Evolutionary conservation across 2,113 vertebrate genomes (phyloP).

Genomic region (Tachysurus vachellii): DNA sequence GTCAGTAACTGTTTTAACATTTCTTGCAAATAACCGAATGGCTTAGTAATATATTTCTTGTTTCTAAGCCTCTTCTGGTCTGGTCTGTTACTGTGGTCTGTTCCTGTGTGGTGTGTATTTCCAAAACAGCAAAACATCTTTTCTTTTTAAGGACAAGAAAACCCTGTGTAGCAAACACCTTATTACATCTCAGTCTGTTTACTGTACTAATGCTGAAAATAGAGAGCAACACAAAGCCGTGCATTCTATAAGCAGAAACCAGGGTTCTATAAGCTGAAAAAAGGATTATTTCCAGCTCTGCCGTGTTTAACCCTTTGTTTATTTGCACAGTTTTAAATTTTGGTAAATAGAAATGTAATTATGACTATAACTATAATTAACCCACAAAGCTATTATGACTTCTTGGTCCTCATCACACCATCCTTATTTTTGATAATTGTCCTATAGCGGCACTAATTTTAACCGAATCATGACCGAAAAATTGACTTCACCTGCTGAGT

Average conservation of each 20-base stretch:
- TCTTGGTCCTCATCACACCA: neutral
- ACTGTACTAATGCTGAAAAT: neutral
- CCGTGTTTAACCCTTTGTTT: neutral
- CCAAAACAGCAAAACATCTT: neutral
- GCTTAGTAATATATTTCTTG: neutral
- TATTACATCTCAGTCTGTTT: constrained; percentile 1
- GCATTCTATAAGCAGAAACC: neutral
- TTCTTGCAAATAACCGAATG: neutral
- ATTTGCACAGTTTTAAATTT: neutral
- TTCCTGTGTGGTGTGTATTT: constrained; percentile 9
- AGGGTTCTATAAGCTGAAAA: too few species aligned
- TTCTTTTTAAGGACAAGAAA: neutral
- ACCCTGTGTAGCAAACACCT: neutral
- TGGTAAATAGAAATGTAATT: neutral
- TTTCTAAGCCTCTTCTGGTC: neutral
- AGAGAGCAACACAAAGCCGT: neutral
- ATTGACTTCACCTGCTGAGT: neutral
- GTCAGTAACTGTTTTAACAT: neutral
- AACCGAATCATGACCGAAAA: neutral
- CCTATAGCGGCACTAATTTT: neutral
- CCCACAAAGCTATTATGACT: neutral
- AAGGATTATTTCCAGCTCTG: neutral
- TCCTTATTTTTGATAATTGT: neutral
- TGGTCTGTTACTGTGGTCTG: neutral
- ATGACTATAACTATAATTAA: neutral